Evolutionary conservation across 2,797 vertebrate genomes (phyloP), one percentile per base, ranked within the genome.

Genomic region (Danio kyathit): DNA sequence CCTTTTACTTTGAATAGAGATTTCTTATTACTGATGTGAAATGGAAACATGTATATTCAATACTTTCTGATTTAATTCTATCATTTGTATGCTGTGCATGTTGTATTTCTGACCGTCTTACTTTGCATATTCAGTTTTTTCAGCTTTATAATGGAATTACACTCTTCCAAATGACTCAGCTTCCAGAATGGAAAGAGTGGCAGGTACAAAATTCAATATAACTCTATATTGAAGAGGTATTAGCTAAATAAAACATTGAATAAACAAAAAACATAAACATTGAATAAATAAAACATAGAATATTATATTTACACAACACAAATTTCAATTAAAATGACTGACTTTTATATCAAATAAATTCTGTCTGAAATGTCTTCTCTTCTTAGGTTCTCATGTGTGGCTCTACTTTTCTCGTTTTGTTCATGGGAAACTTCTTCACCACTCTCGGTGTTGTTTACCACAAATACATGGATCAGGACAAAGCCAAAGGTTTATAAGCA

Each of bases 141-240:
- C 97, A 99, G 92, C 95, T 99, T 41, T 97, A 95, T 90, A 99
- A 98, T 0, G 95, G 96, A 0, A 14, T 97, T 54, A 98, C 95
- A 0, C 93, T 99, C 49, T 98, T 98, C 90, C 93, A 78, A 84
- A 95, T 99, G 95, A 89, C 94, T 65, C 95, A 92, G 83, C 96
- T 98, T 66, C 97, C 96, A 0, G 90, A 97, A 67, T 99, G 97
- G 88, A 98, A 97, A 91, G 97, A 99, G 88, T 99, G 98, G 98
- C 98, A 99, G 96, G 98, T 98, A 87, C 85, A 94, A 82, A 38
- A 49, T 51, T 61, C 1, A 51, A n/a, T 46, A 44, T 57, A 44
- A 54, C 2, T 75, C 1, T 60, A 4, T 51, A 21, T 14, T 41
- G 60, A 46, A 10, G 3, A 13, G 1, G 11, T 29, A 29, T 19